Conservation (phyloP, 2,888 invertebrate genomes). For the Linyphia triangularis region DNA sequence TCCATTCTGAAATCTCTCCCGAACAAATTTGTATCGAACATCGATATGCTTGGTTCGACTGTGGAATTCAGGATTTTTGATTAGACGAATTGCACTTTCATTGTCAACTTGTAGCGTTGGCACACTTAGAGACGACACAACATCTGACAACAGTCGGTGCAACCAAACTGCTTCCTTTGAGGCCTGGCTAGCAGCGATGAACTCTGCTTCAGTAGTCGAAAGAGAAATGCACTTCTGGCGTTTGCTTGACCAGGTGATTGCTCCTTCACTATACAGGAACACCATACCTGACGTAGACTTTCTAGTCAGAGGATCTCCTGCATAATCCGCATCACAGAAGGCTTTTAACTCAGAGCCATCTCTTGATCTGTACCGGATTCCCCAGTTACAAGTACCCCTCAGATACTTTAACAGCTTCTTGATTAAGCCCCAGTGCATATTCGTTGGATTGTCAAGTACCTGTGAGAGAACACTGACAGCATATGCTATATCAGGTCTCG, state of each 20-base stretch:
- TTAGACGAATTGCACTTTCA: constrained; percentile 76
- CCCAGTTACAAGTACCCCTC: constrained; percentile 20
- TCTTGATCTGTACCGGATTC: not conserved
- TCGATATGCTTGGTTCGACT: constrained; percentile 77
- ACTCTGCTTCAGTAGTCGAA: constrained; percentile 76
- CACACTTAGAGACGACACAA: not conserved
- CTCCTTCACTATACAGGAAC: not conserved
- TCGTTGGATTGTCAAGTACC: not conserved
- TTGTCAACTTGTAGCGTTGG: constrained; percentile 75
- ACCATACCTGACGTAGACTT: constrained; percentile 39
- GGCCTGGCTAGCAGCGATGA: constrained; percentile 61
- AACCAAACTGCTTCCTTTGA: constrained; percentile 77
- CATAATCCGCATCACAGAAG: constrained; percentile 52
- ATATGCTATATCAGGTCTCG: not conserved
- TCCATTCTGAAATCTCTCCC: constrained; percentile 77
- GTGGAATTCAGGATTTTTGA: constrained; percentile 77
- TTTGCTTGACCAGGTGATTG: constrained; percentile 59
- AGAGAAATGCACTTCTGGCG: constrained; percentile 77
- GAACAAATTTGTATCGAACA: constrained; percentile 75
- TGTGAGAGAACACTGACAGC: not conserved
- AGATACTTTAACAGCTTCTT: constrained; percentile 6
- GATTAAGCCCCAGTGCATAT: not conserved
- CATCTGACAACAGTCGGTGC: constrained; percentile 76
- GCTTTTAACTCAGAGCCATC: not conserved
- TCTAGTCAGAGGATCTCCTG: constrained; percentile 38